Evolutionary conservation across 2,113 vertebrate genomes (phyloP), one percentile per base, ranked within the genome.

Genomic region (Strigops habroptila): DNA sequence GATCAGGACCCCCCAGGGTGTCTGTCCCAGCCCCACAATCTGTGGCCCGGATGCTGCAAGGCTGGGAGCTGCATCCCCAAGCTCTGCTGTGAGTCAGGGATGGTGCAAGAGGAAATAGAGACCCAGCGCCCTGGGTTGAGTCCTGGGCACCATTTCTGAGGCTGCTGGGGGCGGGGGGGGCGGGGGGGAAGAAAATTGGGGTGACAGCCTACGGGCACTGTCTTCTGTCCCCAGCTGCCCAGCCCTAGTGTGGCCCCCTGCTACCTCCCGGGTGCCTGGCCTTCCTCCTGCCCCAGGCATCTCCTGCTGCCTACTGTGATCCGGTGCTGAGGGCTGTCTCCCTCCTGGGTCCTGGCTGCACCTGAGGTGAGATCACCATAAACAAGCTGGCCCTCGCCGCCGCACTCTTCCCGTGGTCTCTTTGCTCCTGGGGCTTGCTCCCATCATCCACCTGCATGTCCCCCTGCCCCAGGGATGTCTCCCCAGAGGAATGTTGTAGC

Each of bases 251-350:
- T 43, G 69, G 3, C 51, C 23, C 24, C 33, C 25, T 6, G 8
- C 60, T 93, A 63, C 27, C 37, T 93, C 90, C 43, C 60, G 53
- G 80, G 37, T 11, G 57, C 5, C 22, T 59, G 83, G 82, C 62
- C 75, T 97, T 91, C 82, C 87, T 86, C 68, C 75, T 59, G 70
- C 77, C 82, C 44, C 68, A 39, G 96, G 97, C 95, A 97, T 96
- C 97, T 94, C 85, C 63, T 41, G 75, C 79, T 73, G 23, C 37
- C 73, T 62, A 33, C n/a, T 70, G 33, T 41, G 86, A 88, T 37
- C 52, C 4, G 1, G 18, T 74, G 35, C 67, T 80, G 81, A 92
- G 81, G 68, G 46, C 80, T 88, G n/a, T 27, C 60, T 88, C 69
- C 12, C 4, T 87, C 62, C 84, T 46, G 27, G 14, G 51, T 81